Evolutionary conservation across 1,140 invertebrate genomes (phyloP).

Genomic region (Argopecten irradians): DNA sequence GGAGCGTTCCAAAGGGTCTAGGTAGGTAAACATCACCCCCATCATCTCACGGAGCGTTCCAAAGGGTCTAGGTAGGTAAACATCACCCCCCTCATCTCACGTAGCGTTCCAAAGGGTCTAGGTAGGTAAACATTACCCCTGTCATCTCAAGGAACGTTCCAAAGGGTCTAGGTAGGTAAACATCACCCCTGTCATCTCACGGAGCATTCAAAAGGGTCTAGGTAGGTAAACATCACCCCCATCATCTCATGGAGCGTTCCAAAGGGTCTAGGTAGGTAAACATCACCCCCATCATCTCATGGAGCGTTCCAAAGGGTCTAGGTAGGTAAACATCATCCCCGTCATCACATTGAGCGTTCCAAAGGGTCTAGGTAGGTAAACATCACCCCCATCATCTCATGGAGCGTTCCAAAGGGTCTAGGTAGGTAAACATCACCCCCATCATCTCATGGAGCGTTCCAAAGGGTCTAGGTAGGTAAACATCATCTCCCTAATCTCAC

Average conservation of each 20-base stretch:
- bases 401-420: no score
- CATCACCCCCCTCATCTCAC: constrained; percentile 45
- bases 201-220: no score
- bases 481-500: constrained; percentile 34
- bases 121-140: constrained; percentile 39
- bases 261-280: not conserved
- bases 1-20: constrained; percentile 51
- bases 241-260: not conserved
- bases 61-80: no score
- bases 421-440: not conserved
- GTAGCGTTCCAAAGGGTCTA: not conserved
- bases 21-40: constrained; percentile 60
- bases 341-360: not conserved
- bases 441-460: constrained; percentile 21
- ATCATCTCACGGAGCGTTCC: no score
- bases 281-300: no score
- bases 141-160: constrained; percentile 52
- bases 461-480: not conserved
- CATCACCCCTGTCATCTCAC: no score
- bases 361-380: not conserved
- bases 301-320: not conserved
- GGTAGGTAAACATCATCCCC: no score
- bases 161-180: constrained; percentile 50
- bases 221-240: no score
- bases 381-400: no score